phyloP scores from a whole-genome alignment of 2,113 vertebrate genomes.

The Otolemur garnettii region DNA sequence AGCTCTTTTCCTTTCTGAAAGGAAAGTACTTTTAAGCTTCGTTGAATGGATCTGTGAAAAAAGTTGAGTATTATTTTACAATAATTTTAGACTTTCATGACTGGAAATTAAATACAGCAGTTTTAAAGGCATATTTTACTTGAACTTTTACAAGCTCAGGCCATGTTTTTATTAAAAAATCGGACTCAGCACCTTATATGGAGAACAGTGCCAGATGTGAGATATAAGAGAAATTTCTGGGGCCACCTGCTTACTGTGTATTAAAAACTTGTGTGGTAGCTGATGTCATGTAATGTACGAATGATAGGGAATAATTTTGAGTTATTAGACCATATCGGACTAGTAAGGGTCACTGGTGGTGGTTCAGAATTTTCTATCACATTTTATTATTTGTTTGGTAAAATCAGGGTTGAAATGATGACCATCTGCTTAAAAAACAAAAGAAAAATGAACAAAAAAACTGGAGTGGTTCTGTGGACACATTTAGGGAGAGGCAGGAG shows the following conservation, averaged over 20 bases:
- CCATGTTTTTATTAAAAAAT: constrained; percentile 85
- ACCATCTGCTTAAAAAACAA: constrained; percentile 21
- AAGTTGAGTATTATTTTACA: constrained; percentile 79
- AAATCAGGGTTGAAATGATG: neutral
- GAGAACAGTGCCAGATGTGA: constrained; percentile 83
- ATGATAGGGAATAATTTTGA: constrained; percentile 72
- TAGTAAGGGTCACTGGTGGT: constrained; percentile 69
- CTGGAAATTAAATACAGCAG: constrained; percentile 81
- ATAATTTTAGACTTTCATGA: constrained; percentile 82
- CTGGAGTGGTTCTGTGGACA: neutral
- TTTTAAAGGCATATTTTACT: constrained; percentile 83
- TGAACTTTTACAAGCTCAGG: constrained; percentile 82
- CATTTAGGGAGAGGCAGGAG: neutral
- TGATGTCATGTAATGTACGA: constrained; percentile 79
- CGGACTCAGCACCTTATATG: constrained; percentile 71
- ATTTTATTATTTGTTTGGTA: constrained; percentile 58
- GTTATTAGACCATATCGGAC: constrained; percentile 80
- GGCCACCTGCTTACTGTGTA: constrained; percentile 84
- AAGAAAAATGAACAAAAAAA: too few species aligned
- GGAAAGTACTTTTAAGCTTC: constrained; percentile 75
- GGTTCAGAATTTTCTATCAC: constrained; percentile 69
- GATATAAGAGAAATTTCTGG: constrained; percentile 57
- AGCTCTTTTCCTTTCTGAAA: constrained; percentile 67
- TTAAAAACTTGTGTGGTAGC: constrained; percentile 78
- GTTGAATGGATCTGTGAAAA: constrained; percentile 73